phyloP scores from a whole-genome alignment of 2,797 vertebrate species.

The Bufotes viridis region DNA sequence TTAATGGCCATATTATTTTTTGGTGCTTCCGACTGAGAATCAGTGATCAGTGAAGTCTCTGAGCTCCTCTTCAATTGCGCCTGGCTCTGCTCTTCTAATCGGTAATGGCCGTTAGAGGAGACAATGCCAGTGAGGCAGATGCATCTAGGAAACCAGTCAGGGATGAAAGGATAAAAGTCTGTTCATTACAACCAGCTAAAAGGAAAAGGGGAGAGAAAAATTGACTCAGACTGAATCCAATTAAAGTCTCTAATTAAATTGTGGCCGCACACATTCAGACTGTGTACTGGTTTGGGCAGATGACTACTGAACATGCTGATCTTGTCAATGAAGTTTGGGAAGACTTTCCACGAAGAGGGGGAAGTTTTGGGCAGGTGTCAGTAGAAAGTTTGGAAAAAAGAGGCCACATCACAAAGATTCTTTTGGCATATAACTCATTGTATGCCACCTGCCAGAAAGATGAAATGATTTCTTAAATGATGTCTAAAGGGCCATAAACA shows the following conservation, averaged over 20 bases:
- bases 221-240: constrained; percentile 66
- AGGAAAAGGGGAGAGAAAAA: constrained; percentile 56
- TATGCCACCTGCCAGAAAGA: background rate
- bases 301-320: constrained; percentile 46
- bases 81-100: constrained; percentile 66
- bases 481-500: background rate
- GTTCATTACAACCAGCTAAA: constrained; percentile 68
- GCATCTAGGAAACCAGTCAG: constrained; percentile 68
- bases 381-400: constrained; percentile 20
- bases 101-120: constrained; percentile 66
- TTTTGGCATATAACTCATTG: constrained; percentile 2
- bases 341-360: constrained; percentile 50
- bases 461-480: background rate
- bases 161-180: constrained; percentile 69
- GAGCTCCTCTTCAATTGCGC: constrained; percentile 67
- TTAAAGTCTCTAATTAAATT: constrained; percentile 71
- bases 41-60: constrained; percentile 62
- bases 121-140: constrained; percentile 73
- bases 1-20: background rate
- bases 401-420: background rate
- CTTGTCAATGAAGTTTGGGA: constrained; percentile 39
- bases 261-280: constrained; percentile 60
- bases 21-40: constrained; percentile 51
- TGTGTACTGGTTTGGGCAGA: fast-evolving
- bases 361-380: constrained; percentile 36